Evolutionary conservation across 1,140 invertebrate species (phyloP), one percentile per base, ranked within the genome.

Genomic region (Berghia stephanieae): DNA sequence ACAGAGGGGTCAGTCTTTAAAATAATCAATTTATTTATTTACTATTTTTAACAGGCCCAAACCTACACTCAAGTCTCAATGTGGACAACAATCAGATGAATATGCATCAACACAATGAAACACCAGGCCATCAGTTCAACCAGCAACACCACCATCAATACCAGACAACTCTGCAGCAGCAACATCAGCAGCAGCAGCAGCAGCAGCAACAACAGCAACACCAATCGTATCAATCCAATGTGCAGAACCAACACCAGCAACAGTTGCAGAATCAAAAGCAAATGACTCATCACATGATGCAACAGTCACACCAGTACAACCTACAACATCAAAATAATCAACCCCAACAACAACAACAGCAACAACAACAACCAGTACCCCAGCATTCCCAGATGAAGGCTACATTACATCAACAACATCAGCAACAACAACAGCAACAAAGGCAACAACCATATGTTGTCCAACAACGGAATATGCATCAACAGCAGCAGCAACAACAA

Each of bases 391-490:
- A 42, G 55, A 60, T 60, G 34, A 31, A n/a, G 55, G 55, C 55
- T 60, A 27, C 46, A 46, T 44, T 46, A 21, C 43, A 70, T 42
- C 44, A 46, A 27, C 24, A 38, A 40, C 31, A 70, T 10, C 63
- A 42, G 18, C 74, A 76, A 27, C 73, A 77, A 55, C 66, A 77
- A 36, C 75, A 77, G 6, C 46, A 60, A 38, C 75, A 77, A 36
- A 52, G 63, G 36, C 75, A 74, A 49, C 79, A 80, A 63, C 78
- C 76, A 57, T 34, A 74, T 21, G 38, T 44, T 24, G 31, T 66
- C 2, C 38, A 68, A 34, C 72, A 74, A 42, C 69, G 46, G 38
- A 63, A 52, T 63, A 63, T 69, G 3, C 63, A 36, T 5, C 74
- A 75, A 24, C 78, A 76, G 27, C 68, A 46, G 16, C 71, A 52